Base-by-base conservation (phyloP, 2,797 vertebrate species). In the Phyllotis vaccarum region DNA sequence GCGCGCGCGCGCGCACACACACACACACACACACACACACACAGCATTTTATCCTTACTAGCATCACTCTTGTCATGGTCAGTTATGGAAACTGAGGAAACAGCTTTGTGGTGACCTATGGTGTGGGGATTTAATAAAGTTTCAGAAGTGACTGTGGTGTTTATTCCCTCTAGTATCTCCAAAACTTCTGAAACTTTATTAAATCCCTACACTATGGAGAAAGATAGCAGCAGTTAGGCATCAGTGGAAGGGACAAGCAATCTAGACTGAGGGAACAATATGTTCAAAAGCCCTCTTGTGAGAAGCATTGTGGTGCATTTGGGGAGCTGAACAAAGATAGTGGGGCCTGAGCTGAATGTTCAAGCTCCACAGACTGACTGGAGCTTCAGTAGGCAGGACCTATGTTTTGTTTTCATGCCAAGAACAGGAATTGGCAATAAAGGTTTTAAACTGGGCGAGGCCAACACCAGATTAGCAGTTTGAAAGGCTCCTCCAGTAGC, bases 401-500 rank as follows among this genome's bases (percentile, higher is more conserved):
- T 43, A 49, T 58, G 49, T 6, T 76, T 52, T 52, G 7, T 27
- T 27, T 96, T 91, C 34, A 17, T 49, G n/a, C 62, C 34, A 43
- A 58, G 21, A n/a, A 11, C 9, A 40, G 21, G 34, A 52, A 46
- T 9, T 17, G 7, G 58, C 37, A 37, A 37, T 13, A 19, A 75
- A 90, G 54, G 7, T 82, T 91, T 91, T 52, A 49, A 46, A 11
- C 58, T 8, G 14, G 56, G 22, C 10, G 16, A 21, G 8, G 29
- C 80, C 72, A 58, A 34, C 4, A 16, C 58, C 14, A 31, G 21
- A n/a, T 34, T 29, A 74, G 64, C 0, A 17, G 22, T 76, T 74
- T 76, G 66, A 43, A 91, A 91, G 93, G 62, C 82, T 43, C 74
- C 62, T 89, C 93, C 86, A 82, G 90, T 82, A 83, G 87, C 64